phyloP scores from a whole-genome alignment of 1,140 invertebrate species.

The Melanaphis sacchari region DNA sequence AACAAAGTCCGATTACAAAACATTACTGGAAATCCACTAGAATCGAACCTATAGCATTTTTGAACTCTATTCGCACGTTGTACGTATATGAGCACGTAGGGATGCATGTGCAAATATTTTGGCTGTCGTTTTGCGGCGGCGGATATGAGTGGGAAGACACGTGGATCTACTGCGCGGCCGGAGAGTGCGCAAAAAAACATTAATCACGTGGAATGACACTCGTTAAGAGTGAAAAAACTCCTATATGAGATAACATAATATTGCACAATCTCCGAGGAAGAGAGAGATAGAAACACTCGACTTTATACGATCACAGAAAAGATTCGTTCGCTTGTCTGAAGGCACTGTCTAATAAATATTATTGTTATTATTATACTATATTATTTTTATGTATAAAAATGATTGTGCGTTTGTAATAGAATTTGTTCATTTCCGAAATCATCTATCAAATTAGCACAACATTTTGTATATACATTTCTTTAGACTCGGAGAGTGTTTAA shows the following conservation, averaged over 20 bases:
- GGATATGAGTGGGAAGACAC: background rate
- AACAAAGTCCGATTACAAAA: too few relatives aligned
- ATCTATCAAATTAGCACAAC: too few relatives aligned
- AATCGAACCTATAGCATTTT: too few relatives aligned
- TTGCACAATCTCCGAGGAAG: background rate
- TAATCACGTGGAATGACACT: conserved; percentile 9
- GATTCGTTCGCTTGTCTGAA: conserved; percentile 29
- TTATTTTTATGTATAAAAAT: too few relatives aligned
- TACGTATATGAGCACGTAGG: background rate
- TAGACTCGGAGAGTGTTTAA: too few relatives aligned
- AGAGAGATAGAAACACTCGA: background rate
- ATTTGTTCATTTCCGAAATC: too few relatives aligned
- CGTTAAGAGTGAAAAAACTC: conserved; percentile 27
- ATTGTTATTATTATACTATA: conserved; percentile 8
- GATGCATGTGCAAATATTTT: background rate
- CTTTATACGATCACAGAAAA: background rate
- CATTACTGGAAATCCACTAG: too few relatives aligned
- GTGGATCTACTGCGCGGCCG: too few relatives aligned
- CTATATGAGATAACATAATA: background rate
- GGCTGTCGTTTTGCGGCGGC: background rate
- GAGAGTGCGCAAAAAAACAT: background rate
- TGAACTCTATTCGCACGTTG: too few relatives aligned
- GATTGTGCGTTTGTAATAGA: too few relatives aligned
- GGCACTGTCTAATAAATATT: background rate
- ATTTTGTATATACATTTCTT: too few relatives aligned